Evolutionary conservation across 2,888 invertebrate species (phyloP).

Genomic region (Disparrhopalites patrizii): DNA sequence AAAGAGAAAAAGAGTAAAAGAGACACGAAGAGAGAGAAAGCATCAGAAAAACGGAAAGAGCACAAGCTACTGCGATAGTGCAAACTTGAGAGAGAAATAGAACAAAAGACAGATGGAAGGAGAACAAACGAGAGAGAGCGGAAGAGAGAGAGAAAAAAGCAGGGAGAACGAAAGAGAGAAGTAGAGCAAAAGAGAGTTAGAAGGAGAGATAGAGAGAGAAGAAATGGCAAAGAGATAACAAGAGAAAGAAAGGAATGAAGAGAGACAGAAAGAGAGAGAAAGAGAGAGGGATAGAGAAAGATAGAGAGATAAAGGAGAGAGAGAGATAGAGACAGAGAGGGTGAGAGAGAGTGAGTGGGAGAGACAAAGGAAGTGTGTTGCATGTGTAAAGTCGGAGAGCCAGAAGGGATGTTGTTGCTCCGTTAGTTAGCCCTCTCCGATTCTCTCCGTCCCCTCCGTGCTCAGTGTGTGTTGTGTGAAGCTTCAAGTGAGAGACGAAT

Average conservation of each 20-base stretch:
- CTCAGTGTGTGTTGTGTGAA: no score
- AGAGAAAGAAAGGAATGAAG: not conserved
- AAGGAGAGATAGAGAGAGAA: no score
- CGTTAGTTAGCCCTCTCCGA: slow-evolving; percentile 5
- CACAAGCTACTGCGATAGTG: no score
- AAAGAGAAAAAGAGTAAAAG: no score
- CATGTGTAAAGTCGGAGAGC: not conserved
- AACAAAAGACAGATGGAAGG: no score
- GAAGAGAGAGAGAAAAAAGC: not conserved
- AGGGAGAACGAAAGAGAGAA: not conserved
- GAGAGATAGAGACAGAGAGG: not conserved
- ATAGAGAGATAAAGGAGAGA: not conserved
- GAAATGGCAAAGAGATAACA: not conserved
- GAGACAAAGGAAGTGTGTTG: no score
- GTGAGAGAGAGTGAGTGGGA: not conserved
- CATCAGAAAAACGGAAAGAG: no score
- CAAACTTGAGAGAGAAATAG: slow-evolving; percentile 1
- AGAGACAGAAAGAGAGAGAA: no score
- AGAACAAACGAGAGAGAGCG: not conserved
- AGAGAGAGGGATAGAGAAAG: slow-evolving; percentile 2
- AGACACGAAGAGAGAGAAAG: no score
- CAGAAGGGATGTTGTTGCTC: not conserved
- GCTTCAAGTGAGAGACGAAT: not conserved
- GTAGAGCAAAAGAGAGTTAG: not conserved
- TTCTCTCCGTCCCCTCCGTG: no score